A percentile compares a stretch with the other conserved stretches of the same genome.
Evolutionary conservation across 2,797 vertebrate genomes (phyloP).

Genomic region (Poecile montanus): DNA sequence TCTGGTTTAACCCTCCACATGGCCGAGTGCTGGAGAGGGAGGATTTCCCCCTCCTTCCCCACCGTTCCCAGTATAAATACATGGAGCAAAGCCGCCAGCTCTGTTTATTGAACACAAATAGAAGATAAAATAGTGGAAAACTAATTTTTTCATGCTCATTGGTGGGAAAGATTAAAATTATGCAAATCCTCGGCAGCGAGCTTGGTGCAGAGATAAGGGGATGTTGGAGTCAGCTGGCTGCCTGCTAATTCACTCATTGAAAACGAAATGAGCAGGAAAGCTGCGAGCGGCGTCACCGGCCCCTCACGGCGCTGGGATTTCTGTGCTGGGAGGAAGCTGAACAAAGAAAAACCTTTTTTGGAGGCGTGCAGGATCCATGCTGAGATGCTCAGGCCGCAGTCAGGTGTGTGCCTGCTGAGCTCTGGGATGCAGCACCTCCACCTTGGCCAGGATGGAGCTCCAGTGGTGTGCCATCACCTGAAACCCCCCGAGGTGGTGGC

Average conservation of each 20-base stretch:
- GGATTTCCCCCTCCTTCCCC: background rate
- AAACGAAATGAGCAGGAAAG: conserved; percentile 52
- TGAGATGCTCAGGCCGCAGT: background rate
- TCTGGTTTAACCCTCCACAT: background rate
- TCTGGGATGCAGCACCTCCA: background rate
- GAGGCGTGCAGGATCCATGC: background rate
- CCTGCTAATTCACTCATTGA: conserved; percentile 66
- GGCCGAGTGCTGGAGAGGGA: background rate
- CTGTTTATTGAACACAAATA: conserved; percentile 67
- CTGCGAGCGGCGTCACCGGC: background rate
- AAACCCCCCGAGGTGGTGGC: accelerated
- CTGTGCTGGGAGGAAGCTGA: background rate
- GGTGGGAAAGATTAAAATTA: conserved; percentile 77
- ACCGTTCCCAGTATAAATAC: background rate
- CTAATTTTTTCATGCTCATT: conserved; percentile 71
- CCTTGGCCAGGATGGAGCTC: background rate
- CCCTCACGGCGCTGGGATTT: background rate
- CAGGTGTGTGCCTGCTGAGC: background rate
- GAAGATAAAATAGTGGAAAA: conserved; percentile 71
- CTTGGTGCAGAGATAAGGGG: conserved; percentile 71
- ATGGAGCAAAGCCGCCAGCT: background rate
- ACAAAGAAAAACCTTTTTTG: background rate
- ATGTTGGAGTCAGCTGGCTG: conserved; percentile 70
- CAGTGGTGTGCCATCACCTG: background rate
- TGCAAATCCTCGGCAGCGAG: conserved; percentile 68